phyloP scores from a whole-genome alignment of 23 tunicate species.

The Halocynthia roretzi region DNA sequence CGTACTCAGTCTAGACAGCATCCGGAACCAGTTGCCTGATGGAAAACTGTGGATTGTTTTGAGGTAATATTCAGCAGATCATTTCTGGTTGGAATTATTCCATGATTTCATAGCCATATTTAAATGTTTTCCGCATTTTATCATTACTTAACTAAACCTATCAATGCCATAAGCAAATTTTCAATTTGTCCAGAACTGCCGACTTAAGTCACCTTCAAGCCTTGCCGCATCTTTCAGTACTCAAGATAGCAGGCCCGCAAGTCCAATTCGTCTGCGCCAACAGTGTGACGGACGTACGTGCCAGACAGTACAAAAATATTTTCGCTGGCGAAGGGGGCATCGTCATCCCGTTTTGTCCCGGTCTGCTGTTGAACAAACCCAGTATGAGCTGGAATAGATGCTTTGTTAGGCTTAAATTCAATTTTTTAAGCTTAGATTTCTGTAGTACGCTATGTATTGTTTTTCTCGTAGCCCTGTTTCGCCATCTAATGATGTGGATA shows the following conservation, averaged over 20 bases:
- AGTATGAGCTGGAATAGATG: constrained; percentile 21
- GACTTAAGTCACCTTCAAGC: constrained; percentile 52
- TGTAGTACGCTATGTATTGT: not conserved
- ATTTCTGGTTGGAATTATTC: not conserved
- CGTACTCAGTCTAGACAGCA: constrained; percentile 27
- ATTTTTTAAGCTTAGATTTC: not conserved
- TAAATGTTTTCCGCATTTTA: not conserved
- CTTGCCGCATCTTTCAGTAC: constrained; percentile 42
- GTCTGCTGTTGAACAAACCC: constrained; percentile 25
- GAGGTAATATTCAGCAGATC: constrained; percentile 26
- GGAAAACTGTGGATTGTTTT: constrained; percentile 59
- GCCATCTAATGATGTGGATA: constrained; percentile 28
- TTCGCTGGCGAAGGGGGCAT: constrained; percentile 70
- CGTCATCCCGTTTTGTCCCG: constrained; percentile 51
- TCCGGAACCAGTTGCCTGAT: constrained; percentile 11
- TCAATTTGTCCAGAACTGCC: constrained; percentile 34
- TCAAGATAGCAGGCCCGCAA: constrained; percentile 62
- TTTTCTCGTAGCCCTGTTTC: constrained; percentile 14
- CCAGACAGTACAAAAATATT: constrained; percentile 37
- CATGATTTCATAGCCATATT: not conserved
- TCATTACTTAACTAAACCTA: not conserved
- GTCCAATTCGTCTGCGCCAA: constrained; percentile 67
- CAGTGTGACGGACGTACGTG: constrained; percentile 36
- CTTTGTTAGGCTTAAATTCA: not conserved
- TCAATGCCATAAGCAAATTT: not conserved